phyloP scores from a whole-genome alignment of 2,888 invertebrate species.

The Alentia gelatinosa region DNA sequence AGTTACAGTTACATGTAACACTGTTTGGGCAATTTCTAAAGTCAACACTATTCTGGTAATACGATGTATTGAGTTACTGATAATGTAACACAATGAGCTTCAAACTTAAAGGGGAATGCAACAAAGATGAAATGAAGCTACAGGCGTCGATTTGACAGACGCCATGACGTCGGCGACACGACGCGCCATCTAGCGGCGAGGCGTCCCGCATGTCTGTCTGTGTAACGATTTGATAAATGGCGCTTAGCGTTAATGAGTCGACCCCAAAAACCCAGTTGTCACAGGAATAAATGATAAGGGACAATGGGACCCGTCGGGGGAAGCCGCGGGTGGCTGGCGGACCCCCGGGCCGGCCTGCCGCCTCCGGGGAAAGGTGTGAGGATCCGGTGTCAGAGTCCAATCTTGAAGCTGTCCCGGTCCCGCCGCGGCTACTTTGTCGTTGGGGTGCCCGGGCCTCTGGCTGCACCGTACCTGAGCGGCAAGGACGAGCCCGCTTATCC shows the following conservation, averaged over 20 bases:
- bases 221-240: neutral
- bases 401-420: neutral
- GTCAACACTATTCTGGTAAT: too few relatives aligned
- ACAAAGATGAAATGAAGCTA: too few relatives aligned
- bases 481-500: too few relatives aligned
- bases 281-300: neutral
- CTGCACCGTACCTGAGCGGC: neutral
- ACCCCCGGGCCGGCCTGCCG: neutral
- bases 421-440: neutral
- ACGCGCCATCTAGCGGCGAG: too few relatives aligned
- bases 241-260: neutral
- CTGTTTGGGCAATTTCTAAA: too few relatives aligned
- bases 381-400: slow-evolving; percentile 3
- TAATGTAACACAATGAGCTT: too few relatives aligned
- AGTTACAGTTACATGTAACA: too few relatives aligned
- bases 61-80: too few relatives aligned
- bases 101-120: too few relatives aligned
- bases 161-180: too few relatives aligned
- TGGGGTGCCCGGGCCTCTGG: neutral
- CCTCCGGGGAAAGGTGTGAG: neutral
- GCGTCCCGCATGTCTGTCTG: neutral
- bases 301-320: neutral
- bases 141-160: too few relatives aligned
- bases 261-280: neutral
- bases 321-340: neutral